A percentile compares a stretch with the other conserved stretches of the same genome.
Evolutionary conservation across 2,797 vertebrate genomes (phyloP).

Genomic region (Pseudocheirus occidentalis): DNA sequence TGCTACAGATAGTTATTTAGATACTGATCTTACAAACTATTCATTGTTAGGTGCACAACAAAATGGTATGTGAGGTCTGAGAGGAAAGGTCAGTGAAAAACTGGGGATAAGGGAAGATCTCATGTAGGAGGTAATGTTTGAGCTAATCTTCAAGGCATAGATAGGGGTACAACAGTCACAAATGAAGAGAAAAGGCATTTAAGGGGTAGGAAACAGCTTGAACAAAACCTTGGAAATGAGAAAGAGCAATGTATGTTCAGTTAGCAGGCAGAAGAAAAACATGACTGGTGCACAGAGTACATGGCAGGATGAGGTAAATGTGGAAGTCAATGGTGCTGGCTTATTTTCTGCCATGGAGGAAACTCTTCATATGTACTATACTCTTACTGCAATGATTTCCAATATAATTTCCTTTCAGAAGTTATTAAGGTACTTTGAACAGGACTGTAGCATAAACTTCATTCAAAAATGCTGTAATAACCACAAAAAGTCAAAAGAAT

Average conservation of each 20-base stretch:
- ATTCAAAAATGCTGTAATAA: not conserved
- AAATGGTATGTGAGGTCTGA: not conserved
- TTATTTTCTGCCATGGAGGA: not conserved
- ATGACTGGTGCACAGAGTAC: not conserved
- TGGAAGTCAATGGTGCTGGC: not conserved
- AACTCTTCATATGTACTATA: not conserved
- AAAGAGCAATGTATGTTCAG: not conserved
- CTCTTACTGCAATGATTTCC: not conserved
- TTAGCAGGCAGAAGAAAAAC: not conserved
- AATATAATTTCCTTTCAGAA: not conserved
- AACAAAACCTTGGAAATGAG: not conserved
- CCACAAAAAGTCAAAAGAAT: not conserved
- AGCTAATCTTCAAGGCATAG: not conserved
- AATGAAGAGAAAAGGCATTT: slow-evolving; percentile 1
- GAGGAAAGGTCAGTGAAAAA: not conserved
- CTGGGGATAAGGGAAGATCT: slow-evolving; percentile 3
- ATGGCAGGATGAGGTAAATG: not conserved
- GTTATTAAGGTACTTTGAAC: not conserved
- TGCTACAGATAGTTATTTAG: not conserved
- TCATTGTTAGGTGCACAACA: not conserved
- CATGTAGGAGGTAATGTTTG: slow-evolving; percentile 20
- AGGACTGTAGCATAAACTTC: not conserved
- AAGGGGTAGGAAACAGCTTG: not conserved
- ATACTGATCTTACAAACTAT: not conserved
- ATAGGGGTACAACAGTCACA: not conserved